Conservation (phyloP, 2,113 vertebrate species). For the Uria lomvia region DNA sequence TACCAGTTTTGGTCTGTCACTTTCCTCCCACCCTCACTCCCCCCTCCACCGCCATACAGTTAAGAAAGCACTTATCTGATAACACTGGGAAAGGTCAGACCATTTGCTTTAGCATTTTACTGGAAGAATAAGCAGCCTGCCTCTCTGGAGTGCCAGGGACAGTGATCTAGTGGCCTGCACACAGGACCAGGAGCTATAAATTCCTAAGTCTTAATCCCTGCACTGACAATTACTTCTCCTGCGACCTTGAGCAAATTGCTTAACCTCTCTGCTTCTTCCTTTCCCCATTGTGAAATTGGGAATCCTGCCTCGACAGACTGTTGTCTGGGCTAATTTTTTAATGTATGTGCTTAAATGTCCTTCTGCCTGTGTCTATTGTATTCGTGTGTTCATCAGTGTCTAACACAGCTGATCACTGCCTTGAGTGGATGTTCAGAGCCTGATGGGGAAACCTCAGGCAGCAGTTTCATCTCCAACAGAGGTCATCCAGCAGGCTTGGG, state of each 20-base stretch:
- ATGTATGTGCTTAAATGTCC: not conserved
- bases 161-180: not conserved
- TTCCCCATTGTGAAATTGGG: not conserved
- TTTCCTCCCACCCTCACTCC: not conserved
- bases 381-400: not conserved
- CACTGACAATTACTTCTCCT: conserved; percentile 24
- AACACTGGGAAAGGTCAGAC: conserved; percentile 11
- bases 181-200: conserved; percentile 28
- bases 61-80: conserved; percentile 27
- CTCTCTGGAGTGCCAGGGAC: not conserved
- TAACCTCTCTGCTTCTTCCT: conserved; percentile 12
- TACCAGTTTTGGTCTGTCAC: not conserved
- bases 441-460: not conserved
- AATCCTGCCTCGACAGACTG: not conserved
- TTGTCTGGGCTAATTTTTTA: not conserved
- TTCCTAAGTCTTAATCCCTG: conserved; percentile 40
- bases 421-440: not conserved
- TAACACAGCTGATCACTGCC: not conserved
- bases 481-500: not conserved
- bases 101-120: conserved; percentile 17
- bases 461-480: not conserved
- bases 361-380: not conserved
- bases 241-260: conserved; percentile 32
- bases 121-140: conserved; percentile 23
- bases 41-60: not conserved